Percentiles rank a stretch among this genome's conserved stretches.
phyloP scores from a whole-genome alignment of 2,113 vertebrate species.

The Osmerus mordax region DNA sequence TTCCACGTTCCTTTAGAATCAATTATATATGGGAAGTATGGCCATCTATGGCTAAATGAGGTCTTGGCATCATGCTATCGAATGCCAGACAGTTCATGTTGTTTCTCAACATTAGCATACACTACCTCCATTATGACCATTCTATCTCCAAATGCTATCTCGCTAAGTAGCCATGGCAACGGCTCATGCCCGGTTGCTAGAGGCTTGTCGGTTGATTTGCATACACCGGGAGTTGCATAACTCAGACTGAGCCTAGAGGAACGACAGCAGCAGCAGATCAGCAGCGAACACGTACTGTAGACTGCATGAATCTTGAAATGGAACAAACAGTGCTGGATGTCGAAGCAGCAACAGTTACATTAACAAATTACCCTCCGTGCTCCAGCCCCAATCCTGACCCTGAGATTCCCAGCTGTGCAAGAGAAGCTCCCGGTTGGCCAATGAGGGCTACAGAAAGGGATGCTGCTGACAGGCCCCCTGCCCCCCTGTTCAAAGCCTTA shows the following conservation, averaged over 20 bases:
- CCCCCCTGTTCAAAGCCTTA: conserved; percentile 27
- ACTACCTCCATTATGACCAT: conserved; percentile 46
- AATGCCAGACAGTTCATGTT: background rate
- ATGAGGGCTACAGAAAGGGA: conserved; percentile 25
- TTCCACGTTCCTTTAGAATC: no score
- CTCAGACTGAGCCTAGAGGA: conserved; percentile 38
- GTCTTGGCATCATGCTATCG: background rate
- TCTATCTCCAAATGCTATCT: conserved; percentile 59
- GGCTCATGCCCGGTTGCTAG: conserved; percentile 52
- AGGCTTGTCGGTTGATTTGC: conserved; percentile 65
- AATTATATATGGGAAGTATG: no score
- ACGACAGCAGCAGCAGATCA: conserved; percentile 28
- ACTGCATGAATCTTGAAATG: conserved; percentile 46
- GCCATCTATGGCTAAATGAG: no score
- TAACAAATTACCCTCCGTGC: conserved; percentile 49
- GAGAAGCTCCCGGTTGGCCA: conserved; percentile 25
- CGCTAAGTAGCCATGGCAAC: conserved; percentile 56
- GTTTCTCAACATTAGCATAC: background rate
- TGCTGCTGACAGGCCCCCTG: conserved; percentile 26
- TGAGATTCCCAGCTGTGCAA: conserved; percentile 49
- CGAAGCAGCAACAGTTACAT: conserved; percentile 35
- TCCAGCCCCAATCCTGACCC: conserved; percentile 10
- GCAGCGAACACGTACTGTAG: conserved; percentile 33
- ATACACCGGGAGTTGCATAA: conserved; percentile 67
- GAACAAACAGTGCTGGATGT: conserved; percentile 35